Percentiles rank a stretch among this genome's conserved stretches.
Conservation (phyloP, 2,888 invertebrate genomes). For the Alitta virens region DNA sequence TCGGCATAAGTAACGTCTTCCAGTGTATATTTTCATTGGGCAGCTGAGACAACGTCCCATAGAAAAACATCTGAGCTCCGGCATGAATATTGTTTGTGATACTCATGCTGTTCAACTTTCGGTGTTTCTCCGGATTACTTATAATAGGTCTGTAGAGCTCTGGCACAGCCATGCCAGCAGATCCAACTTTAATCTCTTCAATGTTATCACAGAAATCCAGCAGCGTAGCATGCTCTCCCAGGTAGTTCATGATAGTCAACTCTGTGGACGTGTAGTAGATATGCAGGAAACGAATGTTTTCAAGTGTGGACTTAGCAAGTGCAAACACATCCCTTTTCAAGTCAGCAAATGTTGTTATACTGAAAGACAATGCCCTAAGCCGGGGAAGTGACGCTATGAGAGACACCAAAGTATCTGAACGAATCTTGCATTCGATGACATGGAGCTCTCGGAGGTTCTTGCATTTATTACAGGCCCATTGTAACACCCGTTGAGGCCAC, state of each 20-base stretch:
- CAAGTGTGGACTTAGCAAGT: slow-evolving; percentile 38
- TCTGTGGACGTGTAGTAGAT: slow-evolving; percentile 44
- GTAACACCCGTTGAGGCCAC: slow-evolving; percentile 36
- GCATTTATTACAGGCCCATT: slow-evolving; percentile 38
- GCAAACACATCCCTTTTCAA: slow-evolving; percentile 42
- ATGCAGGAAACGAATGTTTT: slow-evolving; percentile 37
- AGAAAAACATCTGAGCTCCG: slow-evolving; percentile 50
- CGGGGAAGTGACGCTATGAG: slow-evolving; percentile 37
- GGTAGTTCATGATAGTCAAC: slow-evolving; percentile 39
- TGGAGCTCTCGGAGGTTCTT: slow-evolving; percentile 38
- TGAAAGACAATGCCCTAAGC: slow-evolving; percentile 41
- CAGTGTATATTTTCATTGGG: slow-evolving; percentile 37
- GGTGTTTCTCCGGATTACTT: slow-evolving; percentile 38
- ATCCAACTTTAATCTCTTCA: slow-evolving; percentile 45
- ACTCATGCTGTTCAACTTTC: slow-evolving; percentile 41
- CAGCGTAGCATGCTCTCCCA: slow-evolving; percentile 41
- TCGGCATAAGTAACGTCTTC: slow-evolving; percentile 41
- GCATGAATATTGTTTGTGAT: slow-evolving; percentile 50
- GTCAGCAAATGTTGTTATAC: slow-evolving; percentile 42
- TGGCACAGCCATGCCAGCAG: slow-evolving; percentile 47
- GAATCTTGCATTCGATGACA: slow-evolving; percentile 44
- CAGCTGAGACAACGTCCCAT: slow-evolving; percentile 45
- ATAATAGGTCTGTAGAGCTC: slow-evolving; percentile 48
- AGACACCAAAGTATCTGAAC: slow-evolving; percentile 39
- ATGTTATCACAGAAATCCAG: slow-evolving; percentile 46